Evolutionary conservation across 2,113 vertebrate genomes (phyloP), one percentile per base, ranked within the genome.

Genomic region (Aspiorhynchus laticeps): DNA sequence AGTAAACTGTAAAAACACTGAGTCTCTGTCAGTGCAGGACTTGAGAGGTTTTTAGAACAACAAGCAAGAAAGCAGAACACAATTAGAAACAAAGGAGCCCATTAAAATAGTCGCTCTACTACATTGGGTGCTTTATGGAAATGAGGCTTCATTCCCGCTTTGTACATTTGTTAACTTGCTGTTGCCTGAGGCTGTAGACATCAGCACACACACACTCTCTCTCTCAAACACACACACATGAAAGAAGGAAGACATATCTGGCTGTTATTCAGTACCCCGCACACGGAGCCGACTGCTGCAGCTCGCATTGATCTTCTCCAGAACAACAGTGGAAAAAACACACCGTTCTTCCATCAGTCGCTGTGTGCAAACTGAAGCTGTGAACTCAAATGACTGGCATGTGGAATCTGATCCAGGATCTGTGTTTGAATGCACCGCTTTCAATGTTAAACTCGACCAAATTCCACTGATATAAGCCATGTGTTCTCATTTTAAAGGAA

Each of bases 81-180:
- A 94, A 94, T 94, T 93, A 93, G 94, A 91, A 92, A 94, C 92
- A 94, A 95, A 94, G 92, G 91, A 94, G 93, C 90, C 90, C 88
- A 89, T 93, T 94, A 93, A 94, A 92, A 87, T 89, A 91, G 91
- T 93, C 85, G 90, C 80, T 69, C 63, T 88, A 90, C 93, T 79
- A 93, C 93, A 93, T 91, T 92, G 90, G 90, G 89, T 93, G 92
- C 93, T 93, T 94, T 94, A 95, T 95, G 94, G 91, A 95, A 95
- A 95, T 93, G 91, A 93, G 92, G 81, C 91, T 94, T 93, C 90
- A 90, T 89, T 93, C 92, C 85, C 87, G 65, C 92, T 92, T 93
- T 92, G 92, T 94, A 95, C 93, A 95, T 95, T 95, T 95, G 93
- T 94, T 95, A 94, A 94, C 93, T 94, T 92, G 93, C 92, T 92